A percentile compares a stretch with the other conserved stretches of the same genome.
Conservation (phyloP, 2,797 vertebrate genomes). For the Loriculus beryllinus region DNA sequence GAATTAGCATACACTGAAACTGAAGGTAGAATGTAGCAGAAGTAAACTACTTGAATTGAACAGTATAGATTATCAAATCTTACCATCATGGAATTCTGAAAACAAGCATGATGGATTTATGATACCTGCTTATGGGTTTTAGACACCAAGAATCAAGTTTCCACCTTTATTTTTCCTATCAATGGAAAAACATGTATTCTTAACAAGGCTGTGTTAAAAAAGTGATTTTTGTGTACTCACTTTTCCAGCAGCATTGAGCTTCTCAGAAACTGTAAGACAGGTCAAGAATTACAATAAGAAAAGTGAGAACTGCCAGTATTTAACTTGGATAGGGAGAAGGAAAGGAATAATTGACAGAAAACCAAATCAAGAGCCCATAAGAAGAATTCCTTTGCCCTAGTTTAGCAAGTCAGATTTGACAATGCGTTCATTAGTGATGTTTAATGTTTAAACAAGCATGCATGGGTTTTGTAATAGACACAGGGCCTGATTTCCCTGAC, state of each 20-base stretch:
- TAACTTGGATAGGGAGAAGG: background rate
- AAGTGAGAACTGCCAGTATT: background rate
- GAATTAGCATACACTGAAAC: background rate
- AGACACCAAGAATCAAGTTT: background rate
- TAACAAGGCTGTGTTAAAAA: background rate
- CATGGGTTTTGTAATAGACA: background rate
- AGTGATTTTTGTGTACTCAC: background rate
- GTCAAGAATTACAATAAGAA: background rate
- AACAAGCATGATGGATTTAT: fast-evolving
- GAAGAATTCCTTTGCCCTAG: background rate
- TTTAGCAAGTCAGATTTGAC: background rate
- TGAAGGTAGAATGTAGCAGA: background rate
- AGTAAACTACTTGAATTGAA: background rate
- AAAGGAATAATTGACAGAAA: background rate
- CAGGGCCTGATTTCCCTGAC: background rate
- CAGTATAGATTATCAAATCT: background rate
- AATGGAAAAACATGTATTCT: background rate
- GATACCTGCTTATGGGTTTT: background rate
- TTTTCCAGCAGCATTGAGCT: background rate
- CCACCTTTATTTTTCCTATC: background rate
- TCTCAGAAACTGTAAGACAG: background rate
- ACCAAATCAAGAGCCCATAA: background rate
- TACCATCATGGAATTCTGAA: background rate
- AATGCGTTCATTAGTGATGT: background rate
- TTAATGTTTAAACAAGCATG: background rate